A percentile compares a stretch with the other conserved stretches of the same genome.
Conservation (phyloP, 2,113 vertebrate species). For the Ictalurus punctatus region DNA sequence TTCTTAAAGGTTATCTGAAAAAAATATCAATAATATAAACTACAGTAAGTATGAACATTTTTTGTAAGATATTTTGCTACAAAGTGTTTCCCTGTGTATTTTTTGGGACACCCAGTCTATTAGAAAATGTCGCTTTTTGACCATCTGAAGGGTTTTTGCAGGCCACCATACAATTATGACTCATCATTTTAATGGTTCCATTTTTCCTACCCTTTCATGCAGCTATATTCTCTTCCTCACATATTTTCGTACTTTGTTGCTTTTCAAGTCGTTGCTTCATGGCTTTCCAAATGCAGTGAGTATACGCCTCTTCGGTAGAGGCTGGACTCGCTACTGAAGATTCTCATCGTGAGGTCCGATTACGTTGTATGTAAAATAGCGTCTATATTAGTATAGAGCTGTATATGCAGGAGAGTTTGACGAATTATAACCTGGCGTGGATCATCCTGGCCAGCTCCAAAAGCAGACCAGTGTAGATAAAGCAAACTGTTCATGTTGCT, state of each 20-base stretch:
- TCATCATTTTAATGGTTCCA: background rate
- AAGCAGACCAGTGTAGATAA: constrained; percentile 45
- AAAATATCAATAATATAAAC: too few species aligned
- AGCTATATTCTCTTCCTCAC: background rate
- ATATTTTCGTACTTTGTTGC: constrained; percentile 1
- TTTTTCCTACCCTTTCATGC: background rate
- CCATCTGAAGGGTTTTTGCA: background rate
- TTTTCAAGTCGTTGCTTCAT: background rate
- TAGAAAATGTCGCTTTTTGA: background rate
- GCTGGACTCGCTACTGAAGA: background rate
- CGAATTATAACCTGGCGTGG: constrained; percentile 27
- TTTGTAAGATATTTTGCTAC: too few species aligned
- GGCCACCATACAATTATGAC: constrained; percentile 9
- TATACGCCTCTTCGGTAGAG: background rate
- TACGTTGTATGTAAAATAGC: constrained; percentile 21
- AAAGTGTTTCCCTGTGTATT: too few species aligned
- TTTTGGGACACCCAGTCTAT: background rate
- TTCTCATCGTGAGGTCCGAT: constrained; percentile 35
- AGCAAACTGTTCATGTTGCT: constrained; percentile 47
- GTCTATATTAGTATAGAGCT: background rate
- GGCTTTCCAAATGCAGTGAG: background rate
- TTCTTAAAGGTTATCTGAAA: too few species aligned
- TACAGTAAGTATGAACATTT: too few species aligned
- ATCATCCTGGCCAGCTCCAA: constrained; percentile 37
- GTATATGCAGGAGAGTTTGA: background rate